Evolutionary conservation across 2,113 vertebrate genomes (phyloP).

Genomic region (Oplegnathus fasciatus): DNA sequence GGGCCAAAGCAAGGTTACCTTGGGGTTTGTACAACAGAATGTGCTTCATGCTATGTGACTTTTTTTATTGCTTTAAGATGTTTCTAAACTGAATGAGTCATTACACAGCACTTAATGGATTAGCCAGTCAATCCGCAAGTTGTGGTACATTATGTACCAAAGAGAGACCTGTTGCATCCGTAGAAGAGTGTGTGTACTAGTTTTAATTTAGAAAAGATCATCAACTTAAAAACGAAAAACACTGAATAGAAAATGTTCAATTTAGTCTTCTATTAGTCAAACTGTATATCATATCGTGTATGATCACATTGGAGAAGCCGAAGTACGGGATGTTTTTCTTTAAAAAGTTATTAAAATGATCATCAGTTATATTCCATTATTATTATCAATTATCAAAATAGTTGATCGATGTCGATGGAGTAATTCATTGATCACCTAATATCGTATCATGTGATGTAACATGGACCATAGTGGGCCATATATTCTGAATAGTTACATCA

Average conservation of each 20-base stretch:
- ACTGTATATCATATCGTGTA: background rate
- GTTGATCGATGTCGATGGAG: background rate
- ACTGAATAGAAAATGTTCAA: background rate
- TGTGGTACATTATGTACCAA: background rate
- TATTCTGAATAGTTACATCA: background rate
- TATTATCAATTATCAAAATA: background rate
- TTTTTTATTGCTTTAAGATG: background rate
- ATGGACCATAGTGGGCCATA: background rate
- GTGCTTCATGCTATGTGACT: conserved; percentile 6
- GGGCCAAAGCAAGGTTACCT: background rate
- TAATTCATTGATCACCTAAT: background rate
- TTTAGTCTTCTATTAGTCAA: background rate
- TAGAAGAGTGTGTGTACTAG: background rate
- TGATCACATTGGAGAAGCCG: background rate
- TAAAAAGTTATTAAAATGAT: no score
- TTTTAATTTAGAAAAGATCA: background rate
- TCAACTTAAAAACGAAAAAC: background rate
- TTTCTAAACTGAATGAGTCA: conserved; percentile 16
- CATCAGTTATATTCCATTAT: no score
- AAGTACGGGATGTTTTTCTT: background rate
- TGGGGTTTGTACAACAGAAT: background rate
- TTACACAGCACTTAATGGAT: conserved; percentile 13
- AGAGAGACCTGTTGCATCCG: background rate
- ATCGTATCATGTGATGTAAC: background rate
- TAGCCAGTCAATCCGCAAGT: background rate